These are phyloP conservation scores for Muscina levida DNA, from an alignment of 2,888 invertebrate genomes.

Conservation along the genomic window DNA sequence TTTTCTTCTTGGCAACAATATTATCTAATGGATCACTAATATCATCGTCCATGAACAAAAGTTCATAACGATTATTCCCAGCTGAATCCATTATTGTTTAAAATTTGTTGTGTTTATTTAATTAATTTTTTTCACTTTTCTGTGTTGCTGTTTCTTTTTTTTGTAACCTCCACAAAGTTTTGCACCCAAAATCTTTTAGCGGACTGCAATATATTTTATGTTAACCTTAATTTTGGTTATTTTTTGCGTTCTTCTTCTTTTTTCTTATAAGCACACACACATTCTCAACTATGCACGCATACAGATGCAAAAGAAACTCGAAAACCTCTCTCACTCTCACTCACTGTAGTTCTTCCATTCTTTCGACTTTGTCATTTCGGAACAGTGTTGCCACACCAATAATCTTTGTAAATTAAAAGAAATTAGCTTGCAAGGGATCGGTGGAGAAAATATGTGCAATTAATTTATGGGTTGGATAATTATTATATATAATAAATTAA, in stretches of 20 bases:
- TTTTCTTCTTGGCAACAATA: constrained; percentile 77
- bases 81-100: constrained; percentile 77
- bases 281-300: constrained; percentile 20
- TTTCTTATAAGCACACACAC: constrained; percentile 59
- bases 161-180: constrained; percentile 58
- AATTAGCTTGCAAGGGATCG: no score
- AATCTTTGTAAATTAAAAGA: no score
- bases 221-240: constrained; percentile 75
- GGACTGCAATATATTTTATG: constrained; percentile 65
- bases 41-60: constrained; percentile 80
- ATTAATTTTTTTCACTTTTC: constrained; percentile 53
- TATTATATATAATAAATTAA: no score
- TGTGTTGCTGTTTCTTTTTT: constrained; percentile 59
- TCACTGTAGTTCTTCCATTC: not conserved
- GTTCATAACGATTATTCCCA: constrained; percentile 80
- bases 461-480: no score
- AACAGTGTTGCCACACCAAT: constrained; percentile 40
- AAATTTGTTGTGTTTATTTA: constrained; percentile 59
- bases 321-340: not conserved
- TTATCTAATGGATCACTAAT: constrained; percentile 80
- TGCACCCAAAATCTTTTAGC: constrained; percentile 65
- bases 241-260: constrained; percentile 70
- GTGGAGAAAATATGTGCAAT: no score
- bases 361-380: not conserved
- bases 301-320: constrained; percentile 38